phyloP scores from a whole-genome alignment of 1,140 invertebrate genomes.

The Propsilocerus akamusi region DNA sequence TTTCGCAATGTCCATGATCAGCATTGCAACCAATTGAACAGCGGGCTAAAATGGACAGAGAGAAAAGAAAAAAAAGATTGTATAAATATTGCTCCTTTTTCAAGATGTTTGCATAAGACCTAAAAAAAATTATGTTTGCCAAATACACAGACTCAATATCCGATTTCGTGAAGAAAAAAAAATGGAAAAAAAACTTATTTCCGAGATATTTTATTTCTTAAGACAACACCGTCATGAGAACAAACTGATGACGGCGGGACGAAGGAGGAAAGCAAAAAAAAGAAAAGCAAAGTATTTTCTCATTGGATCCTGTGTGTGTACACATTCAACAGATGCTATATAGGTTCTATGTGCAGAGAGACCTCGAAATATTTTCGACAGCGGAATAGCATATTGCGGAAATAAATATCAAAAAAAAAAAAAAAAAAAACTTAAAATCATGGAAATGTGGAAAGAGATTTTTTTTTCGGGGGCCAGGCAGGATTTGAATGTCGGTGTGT shows the following conservation, averaged over 20 bases:
- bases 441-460: too few species aligned
- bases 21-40: conserved; percentile 80
- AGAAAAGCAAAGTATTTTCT: too few species aligned
- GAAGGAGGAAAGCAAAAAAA: too few species aligned
- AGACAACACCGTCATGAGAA: too few species aligned
- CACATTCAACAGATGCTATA: conserved; percentile 1
- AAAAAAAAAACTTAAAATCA: too few species aligned
- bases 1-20: conserved; percentile 74
- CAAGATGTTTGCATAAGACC: not conserved
- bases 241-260: too few species aligned
- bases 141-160: not conserved
- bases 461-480: not conserved
- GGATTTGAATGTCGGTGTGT: conserved; percentile 1
- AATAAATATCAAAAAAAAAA: conserved; percentile 2
- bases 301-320: not conserved
- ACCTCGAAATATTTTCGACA: too few species aligned
- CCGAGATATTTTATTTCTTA: too few species aligned
- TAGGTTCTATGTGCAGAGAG: too few species aligned
- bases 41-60: conserved; percentile 62
- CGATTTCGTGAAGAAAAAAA: not conserved
- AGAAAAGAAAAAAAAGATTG: conserved; percentile 27
- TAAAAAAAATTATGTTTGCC: not conserved
- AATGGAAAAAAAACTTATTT: conserved; percentile 2
- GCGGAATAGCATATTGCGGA: not conserved
- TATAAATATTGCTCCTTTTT: conserved; percentile 13